Base-by-base conservation (phyloP, 2,888 invertebrate species). In the Deroplatys truncata region DNA sequence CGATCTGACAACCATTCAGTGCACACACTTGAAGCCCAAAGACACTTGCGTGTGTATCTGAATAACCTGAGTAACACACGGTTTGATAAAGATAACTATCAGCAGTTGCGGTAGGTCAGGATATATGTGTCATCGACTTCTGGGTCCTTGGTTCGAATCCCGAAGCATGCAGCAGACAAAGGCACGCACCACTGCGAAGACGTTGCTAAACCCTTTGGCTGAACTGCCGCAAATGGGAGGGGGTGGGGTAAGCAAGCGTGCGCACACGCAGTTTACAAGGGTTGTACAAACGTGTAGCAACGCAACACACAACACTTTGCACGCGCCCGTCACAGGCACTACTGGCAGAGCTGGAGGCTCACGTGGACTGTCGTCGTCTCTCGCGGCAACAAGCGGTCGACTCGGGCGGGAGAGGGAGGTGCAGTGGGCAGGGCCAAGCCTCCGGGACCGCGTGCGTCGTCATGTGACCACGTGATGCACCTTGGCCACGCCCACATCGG, bases 321-420 rank as follows among this genome's bases (percentile, higher is more conserved):
- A 25, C 85, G 49, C 85, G 1, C 92, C 92, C 92, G 92, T 92
- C 92, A 92, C 93, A 92, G 92, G 91, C 91, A 91, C 89, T 89
- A 90, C 90, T 91, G 89, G 90, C 91, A 93, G 92, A 90, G 92
- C 92, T 72, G 56, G 20, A 72, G 56, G 56, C 56, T 88, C 92
- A 92, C n/a, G 92, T 92, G 88, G 92, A 92, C 92, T 92, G 31
- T 91, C 92, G 90, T 91, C 92, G 88, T 87, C 49, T 88, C 43
- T 83, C 16, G 84, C 84, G 29, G 31, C 35, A 10, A 86, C 56
- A 25, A 25, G 84, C 89, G 85, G 91, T 89, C 49, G 89, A 90
- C 91, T 92, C 91, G 91, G 91, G 91, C 91, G 91, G 91, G 92
- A 91, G 92, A 91, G 92, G 92, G 92, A 92, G 93, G 92, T 92